These are phyloP conservation scores for Neodiprion fabricii DNA, from an alignment of 1,140 invertebrate species.

Conservation along the genomic window DNA sequence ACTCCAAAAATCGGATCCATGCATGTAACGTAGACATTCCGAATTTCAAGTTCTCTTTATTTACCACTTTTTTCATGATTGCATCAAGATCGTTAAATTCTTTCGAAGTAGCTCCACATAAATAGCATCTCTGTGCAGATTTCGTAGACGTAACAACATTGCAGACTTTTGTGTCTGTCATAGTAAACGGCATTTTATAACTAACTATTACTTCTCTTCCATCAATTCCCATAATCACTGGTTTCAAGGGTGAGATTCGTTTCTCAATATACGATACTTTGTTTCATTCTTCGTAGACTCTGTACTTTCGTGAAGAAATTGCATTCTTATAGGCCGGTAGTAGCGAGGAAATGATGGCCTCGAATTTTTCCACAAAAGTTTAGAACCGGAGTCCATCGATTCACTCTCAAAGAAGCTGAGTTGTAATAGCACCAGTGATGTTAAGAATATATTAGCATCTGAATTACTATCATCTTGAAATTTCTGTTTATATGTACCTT, in stretches of 20 bases:
- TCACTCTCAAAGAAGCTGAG: constrained; percentile 9
- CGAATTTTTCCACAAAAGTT: constrained; percentile 28
- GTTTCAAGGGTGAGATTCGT: constrained; percentile 19
- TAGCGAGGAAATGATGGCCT: constrained; percentile 25
- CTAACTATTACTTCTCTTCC: constrained; percentile 18
- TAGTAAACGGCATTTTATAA: constrained; percentile 26
- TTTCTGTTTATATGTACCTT: constrained; percentile 39
- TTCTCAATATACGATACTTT: constrained; percentile 21
- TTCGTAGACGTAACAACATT: constrained; percentile 20
- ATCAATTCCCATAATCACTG: constrained; percentile 1
- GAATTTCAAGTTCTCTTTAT: constrained; percentile 35
- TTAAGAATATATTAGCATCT: constrained; percentile 36
- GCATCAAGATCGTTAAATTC: constrained; percentile 17
- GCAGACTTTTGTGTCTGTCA: constrained; percentile 30
- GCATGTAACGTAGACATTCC: constrained; percentile 51
- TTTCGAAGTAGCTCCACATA: constrained; percentile 22
- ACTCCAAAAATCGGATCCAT: constrained; percentile 47
- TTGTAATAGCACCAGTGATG: constrained; percentile 37
- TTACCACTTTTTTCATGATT: constrained; percentile 9
- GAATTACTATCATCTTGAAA: constrained; percentile 29
- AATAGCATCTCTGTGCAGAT: constrained; percentile 20
- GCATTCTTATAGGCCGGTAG: constrained; percentile 28
- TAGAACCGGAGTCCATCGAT: constrained; percentile 8
- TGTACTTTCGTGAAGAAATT: constrained; percentile 28
- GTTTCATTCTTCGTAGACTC: constrained; percentile 19